Conservation (phyloP, 2,888 invertebrate genomes). For the Mechanitis messenoides region DNA sequence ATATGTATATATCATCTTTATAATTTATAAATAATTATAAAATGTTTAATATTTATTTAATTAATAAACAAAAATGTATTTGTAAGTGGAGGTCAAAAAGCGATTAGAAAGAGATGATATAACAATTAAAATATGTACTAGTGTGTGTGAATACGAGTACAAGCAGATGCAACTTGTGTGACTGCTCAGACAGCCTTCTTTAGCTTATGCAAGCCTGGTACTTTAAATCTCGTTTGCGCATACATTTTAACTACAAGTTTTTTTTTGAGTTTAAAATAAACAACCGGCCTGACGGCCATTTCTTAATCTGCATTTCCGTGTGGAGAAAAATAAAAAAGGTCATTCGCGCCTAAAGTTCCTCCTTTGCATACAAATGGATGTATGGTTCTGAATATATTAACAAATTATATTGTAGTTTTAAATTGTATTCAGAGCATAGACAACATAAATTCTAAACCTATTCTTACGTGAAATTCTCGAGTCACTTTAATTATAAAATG, state of each 20-base stretch:
- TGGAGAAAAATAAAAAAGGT: slow-evolving; percentile 65
- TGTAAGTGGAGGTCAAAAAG: slow-evolving; percentile 34
- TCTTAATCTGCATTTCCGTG: slow-evolving; percentile 72
- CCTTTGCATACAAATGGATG: slow-evolving; percentile 34
- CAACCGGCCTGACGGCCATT: slow-evolving; percentile 59
- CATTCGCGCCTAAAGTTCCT: slow-evolving; percentile 60
- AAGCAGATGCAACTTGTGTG: slow-evolving; percentile 49
- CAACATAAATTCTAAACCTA: neutral
- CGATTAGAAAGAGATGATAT: slow-evolving; percentile 55
- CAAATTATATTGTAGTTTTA: slow-evolving; percentile 20
- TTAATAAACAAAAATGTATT: neutral
- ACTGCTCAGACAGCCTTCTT: slow-evolving; percentile 44
- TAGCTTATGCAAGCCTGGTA: slow-evolving; percentile 64
- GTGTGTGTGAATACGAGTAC: slow-evolving; percentile 52
- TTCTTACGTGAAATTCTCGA: neutral
- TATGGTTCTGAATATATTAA: slow-evolving; percentile 25
- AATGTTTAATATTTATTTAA: neutral
- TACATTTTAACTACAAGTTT: slow-evolving; percentile 69
- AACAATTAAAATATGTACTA: slow-evolving; percentile 47
- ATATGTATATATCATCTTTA: slow-evolving; percentile 24
- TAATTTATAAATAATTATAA: slow-evolving; percentile 4
- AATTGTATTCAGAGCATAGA: slow-evolving; percentile 3
- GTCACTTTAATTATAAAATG: no score
- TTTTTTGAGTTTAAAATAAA: slow-evolving; percentile 66
- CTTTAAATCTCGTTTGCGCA: slow-evolving; percentile 67